Base-by-base conservation (phyloP, 2,888 invertebrate species). In the Agrotis exclamationis region DNA sequence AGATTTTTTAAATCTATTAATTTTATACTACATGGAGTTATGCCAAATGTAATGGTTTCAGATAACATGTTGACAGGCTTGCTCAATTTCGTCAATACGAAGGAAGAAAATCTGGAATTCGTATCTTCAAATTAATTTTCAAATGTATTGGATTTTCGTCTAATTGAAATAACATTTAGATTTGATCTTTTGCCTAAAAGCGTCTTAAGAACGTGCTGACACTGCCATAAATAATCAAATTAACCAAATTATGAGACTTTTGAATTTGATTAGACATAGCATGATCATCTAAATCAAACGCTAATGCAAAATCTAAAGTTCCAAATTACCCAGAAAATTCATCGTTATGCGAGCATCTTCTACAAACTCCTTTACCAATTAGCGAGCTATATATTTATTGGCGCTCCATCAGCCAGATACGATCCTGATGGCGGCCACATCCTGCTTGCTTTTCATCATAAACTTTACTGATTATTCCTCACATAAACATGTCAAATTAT, bases 401-500 rank as follows among this genome's bases (percentile, higher is more conserved):
- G 13, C 51, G n/a, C 50, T 69, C 18, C 59, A 80, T 77, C 64
- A 81, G n/a, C 18, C n/a, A 7, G 76, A 80, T 76, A 62, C 33
- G n/a, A 58, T 78, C 64, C 71, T 58, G 64, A 77, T 70, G 60
- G 63, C 72, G 39, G 24, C 48, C n/a, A 28, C 62, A 78, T 78
- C 77, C 77, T 82, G 76, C 56, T 57, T 24, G 69, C 69, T 48
- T 81, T 81, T 81, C 77, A 77, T 76, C 77, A 57, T 77, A 77
- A 77, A 81, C 54, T 47, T 7, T 0, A 33, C 20, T 79, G 79
- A 79, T 82, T 79, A 79, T 33, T 59, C 54, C 48, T 2, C 28
- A 66, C 66, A 67, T 79, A 82, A 79, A 79, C 66, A 78, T 71
- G 73, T 64, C 83, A 83, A 70, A 75, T 66, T 70, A 83, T 80